A percentile compares a stretch with the other conserved stretches of the same genome.
Conservation (phyloP, 2,797 vertebrate species). For the Pteronotus mesoamericanus region DNA sequence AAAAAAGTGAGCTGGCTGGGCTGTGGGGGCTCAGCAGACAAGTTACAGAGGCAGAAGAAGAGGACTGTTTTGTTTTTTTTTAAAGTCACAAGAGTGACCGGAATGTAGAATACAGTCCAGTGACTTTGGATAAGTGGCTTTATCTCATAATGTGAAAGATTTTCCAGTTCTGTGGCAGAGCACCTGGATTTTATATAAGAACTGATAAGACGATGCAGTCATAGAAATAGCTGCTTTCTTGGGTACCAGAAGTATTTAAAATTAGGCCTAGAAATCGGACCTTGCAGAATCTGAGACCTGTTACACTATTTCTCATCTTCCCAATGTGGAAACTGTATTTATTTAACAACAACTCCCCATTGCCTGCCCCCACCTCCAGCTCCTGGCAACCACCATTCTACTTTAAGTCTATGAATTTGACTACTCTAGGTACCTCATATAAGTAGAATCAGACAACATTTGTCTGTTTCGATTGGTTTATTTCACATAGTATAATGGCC, state of each 20-base stretch:
- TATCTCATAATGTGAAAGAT: not conserved
- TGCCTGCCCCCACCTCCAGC: not conserved
- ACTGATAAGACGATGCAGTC: not conserved
- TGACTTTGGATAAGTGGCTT: not conserved
- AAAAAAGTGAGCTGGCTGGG: not conserved
- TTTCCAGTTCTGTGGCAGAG: not conserved
- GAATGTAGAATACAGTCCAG: not conserved
- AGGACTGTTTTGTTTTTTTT: not conserved
- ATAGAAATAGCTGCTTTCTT: not conserved
- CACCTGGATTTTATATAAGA: not conserved
- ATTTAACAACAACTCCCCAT: not conserved
- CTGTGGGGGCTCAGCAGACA: not conserved
- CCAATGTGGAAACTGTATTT: not conserved
- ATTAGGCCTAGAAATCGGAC: not conserved
- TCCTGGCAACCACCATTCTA: not conserved
- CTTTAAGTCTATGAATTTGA: not conserved
- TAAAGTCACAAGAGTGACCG: not conserved
- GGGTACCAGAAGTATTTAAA: slow-evolving; percentile 12
- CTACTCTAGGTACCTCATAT: not conserved
- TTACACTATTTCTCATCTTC: not conserved
- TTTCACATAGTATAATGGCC: not conserved
- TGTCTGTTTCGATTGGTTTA: not conserved
- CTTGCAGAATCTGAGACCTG: not conserved
- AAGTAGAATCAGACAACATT: not conserved
- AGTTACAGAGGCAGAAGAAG: not conserved